Evolutionary conservation across 2,113 vertebrate genomes (phyloP), one percentile per base, ranked within the genome.

Genomic region (Lethenteron reissneri): DNA sequence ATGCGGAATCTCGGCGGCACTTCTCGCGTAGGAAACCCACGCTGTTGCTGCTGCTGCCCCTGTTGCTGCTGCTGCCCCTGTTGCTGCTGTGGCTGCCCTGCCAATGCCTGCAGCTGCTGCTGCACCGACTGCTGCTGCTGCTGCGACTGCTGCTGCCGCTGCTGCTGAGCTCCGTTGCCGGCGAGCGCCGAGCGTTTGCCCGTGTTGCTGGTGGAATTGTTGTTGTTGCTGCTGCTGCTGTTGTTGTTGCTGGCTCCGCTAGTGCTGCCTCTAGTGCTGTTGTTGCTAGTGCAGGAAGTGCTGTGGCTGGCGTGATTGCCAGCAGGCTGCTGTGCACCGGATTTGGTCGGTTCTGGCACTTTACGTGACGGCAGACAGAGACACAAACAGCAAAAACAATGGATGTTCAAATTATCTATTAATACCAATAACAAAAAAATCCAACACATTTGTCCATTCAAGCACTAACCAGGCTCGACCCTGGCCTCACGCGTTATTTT

Each of bases 291-390:
- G 81, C 80, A 78, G 79, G 81, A 79, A 75, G 85, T 41, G 84
- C 81, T 83, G 85, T 78, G 84, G 83, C 82, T 84, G 86, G 86
- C 86, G 86, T 77, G 41, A 41, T 41, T 41, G 41, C 41, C 41
- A 41, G 41, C 41, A 41, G 41, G 41, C 41, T 41, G 41, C 41
- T 41, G 41, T 41, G 81, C 81, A 78, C 84, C 83, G 78, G 83
- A 82, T 84, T 86, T 84, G 78, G 84, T 83, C 81, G 83, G 81
- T 84, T 90, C 88, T 86, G 85, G 87, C 85, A 86, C 91, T 97
- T 72, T 17, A 11, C 8, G 25, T 68, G n/a, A 68, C 64, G 25
- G n/a, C 8, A 11, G 64, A 10, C 10, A 68, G 8, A 68, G 64
- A 68, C 9, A 10, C 10, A 11, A 11, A n/a, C n/a, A 25, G 11